Base-by-base conservation (phyloP, 1,140 invertebrate genomes). In the Drosophila insularis region DNA sequence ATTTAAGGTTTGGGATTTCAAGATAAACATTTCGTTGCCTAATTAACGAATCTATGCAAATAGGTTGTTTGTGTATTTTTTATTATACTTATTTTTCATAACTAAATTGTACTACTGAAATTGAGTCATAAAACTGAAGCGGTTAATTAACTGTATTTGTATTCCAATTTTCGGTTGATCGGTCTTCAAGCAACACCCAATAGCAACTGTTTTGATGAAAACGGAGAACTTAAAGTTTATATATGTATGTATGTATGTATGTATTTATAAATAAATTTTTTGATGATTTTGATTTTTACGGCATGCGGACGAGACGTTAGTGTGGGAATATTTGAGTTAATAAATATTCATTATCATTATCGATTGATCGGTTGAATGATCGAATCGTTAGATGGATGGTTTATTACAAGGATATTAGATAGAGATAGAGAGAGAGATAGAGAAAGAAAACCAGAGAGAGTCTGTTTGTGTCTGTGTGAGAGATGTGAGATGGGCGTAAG, bases 11-110 rank as follows among this genome's bases (percentile, higher is more conserved):
- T 50, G 68, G 68, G 80, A 74, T 82, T n/a, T 50, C 19, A 66
- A 71, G 80, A 74, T 87, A 82, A 79, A 82, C 43, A 63, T 65
- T 32, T 61, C 46, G 53, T 61, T 64, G 63, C 68, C 78, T 76
- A 84, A 89, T 89, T 87, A 87, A 87, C 84, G 68, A 87, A 84
- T 84, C 73, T 89, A 87, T 87, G 84, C 82, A 80, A 87, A 87
- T 89, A 50, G 43, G 69, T 53, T 68, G 63, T 68, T 86, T 74
- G 63, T 80, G 65, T 73, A 46, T 78, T 75, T 79, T 85, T 75
- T 78, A 62, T 78, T 68, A 60, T 68, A 87, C 84, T 35, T 14
- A 58, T 50, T 50, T 50, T 50, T 50, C 43, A 50, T 50, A 37
- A 37, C 35, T 37, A 50, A 50, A 50, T 50, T 50, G 43, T 50